Evolutionary conservation across 2,888 invertebrate genomes (phyloP).

Genomic region (Himalopsyche tibetana): DNA sequence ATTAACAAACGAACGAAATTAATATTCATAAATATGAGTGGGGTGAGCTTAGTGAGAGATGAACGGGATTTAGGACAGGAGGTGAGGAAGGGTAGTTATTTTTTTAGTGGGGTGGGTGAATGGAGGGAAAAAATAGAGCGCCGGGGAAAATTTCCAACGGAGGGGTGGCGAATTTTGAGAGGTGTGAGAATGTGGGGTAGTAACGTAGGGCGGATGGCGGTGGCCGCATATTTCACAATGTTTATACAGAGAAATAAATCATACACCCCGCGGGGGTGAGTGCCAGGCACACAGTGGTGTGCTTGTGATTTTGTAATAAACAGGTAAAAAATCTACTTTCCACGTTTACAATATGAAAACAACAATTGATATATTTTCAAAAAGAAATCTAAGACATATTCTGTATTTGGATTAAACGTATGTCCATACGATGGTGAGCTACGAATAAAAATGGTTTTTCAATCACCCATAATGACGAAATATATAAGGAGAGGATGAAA

Average conservation of each 20-base stretch:
- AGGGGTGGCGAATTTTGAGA: background rate
- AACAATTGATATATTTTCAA: background rate
- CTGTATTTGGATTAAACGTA: no score
- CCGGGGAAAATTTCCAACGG: slow-evolving; percentile 1
- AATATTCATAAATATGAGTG: slow-evolving; percentile 57
- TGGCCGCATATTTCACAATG: slow-evolving; percentile 62
- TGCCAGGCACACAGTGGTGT: slow-evolving; percentile 47
- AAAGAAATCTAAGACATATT: no score
- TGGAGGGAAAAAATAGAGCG: background rate
- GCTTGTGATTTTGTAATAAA: background rate
- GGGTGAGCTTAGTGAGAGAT: slow-evolving; percentile 44
- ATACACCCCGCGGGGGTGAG: slow-evolving; percentile 52
- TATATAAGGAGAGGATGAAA: no score
- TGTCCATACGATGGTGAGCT: no score
- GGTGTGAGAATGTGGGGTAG: slow-evolving; percentile 16
- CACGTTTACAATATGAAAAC: background rate
- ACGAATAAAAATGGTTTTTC: no score
- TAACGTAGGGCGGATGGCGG: slow-evolving; percentile 44
- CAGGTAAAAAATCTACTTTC: slow-evolving; percentile 13
- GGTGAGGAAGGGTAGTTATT: slow-evolving; percentile 31
- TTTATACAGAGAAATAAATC: slow-evolving; percentile 63
- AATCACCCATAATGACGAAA: no score
- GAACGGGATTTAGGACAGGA: slow-evolving; percentile 17
- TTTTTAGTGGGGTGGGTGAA: background rate
- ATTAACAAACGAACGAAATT: slow-evolving; percentile 59